These are phyloP conservation scores for Synanthedon andrenaeformis DNA, from an alignment of 2,888 invertebrate genomes.

Conservation along the genomic window DNA sequence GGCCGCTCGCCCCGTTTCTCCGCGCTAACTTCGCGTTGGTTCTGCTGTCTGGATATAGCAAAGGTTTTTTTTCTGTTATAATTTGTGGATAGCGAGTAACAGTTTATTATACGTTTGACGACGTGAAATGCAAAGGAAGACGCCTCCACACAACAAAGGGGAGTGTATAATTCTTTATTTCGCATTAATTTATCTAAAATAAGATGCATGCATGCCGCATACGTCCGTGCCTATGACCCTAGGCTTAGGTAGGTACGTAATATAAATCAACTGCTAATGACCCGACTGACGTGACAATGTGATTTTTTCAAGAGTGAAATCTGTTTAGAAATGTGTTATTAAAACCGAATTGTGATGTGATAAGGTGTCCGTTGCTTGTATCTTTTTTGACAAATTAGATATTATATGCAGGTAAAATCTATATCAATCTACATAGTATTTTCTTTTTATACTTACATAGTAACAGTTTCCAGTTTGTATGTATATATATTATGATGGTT, in stretches of 20 bases:
- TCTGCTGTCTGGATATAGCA: conserved; percentile 33
- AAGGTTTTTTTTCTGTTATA: background rate
- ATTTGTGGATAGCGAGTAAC: conserved; percentile 31
- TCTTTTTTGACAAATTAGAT: background rate
- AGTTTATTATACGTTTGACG: conserved; percentile 31
- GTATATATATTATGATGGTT: too few relatives aligned
- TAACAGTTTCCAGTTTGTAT: too few relatives aligned
- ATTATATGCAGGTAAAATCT: background rate
- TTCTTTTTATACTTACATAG: background rate
- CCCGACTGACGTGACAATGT: conserved; percentile 38
- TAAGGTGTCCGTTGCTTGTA: background rate
- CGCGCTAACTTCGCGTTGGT: conserved; percentile 52
- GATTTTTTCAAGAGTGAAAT: conserved; percentile 13
- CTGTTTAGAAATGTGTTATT: background rate
- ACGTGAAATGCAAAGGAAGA: conserved; percentile 68
- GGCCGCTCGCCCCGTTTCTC: conserved; percentile 46
- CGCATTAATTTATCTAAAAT: conserved; percentile 13
- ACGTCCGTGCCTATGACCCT: conserved; percentile 36
- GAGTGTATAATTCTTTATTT: conserved; percentile 38
- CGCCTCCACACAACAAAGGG: conserved; percentile 63
- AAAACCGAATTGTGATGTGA: background rate
- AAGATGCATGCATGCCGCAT: conserved; percentile 37
- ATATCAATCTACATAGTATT: background rate
- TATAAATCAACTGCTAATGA: conserved; percentile 26
- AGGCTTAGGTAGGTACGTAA: conserved; percentile 13